A percentile compares a stretch with the other conserved stretches of the same genome.
These are phyloP conservation scores for Chloebia gouldiae DNA, from an alignment of 2,113 vertebrate genomes.

Conservation along the genomic window DNA sequence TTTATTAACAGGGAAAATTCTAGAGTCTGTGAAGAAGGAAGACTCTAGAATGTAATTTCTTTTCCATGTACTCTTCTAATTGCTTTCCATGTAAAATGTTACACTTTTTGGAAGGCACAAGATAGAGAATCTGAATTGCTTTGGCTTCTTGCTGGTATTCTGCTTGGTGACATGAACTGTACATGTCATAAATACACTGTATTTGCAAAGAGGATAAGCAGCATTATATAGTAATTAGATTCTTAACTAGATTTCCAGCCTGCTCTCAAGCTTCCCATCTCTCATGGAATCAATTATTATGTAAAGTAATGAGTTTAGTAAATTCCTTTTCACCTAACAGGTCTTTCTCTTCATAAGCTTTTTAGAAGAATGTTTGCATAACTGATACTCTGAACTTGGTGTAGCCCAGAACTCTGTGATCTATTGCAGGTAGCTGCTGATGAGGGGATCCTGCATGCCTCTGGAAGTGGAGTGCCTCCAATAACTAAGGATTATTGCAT, in stretches of 20 bases:
- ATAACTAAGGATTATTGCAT: slow-evolving; percentile 84
- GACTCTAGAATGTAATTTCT: neutral
- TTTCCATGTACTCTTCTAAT: neutral
- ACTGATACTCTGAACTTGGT: neutral
- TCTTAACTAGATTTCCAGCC: neutral
- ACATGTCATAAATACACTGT: neutral
- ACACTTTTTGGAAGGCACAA: neutral
- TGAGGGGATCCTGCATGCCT: slow-evolving; percentile 83
- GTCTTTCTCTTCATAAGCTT: neutral
- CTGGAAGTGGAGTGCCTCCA: slow-evolving; percentile 17
- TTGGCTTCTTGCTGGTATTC: neutral
- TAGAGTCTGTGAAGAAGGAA: neutral
- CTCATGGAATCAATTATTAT: neutral
- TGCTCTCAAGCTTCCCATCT: neutral
- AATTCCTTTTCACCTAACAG: neutral
- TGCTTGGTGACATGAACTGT: neutral
- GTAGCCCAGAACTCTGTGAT: neutral
- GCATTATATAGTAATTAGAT: neutral
- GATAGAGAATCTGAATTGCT: neutral
- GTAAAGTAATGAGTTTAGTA: neutral
- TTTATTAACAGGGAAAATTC: neutral
- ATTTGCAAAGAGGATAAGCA: neutral
- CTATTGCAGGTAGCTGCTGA: slow-evolving; percentile 77
- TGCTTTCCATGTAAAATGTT: neutral
- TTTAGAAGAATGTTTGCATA: neutral